phyloP scores from a whole-genome alignment of 1,140 invertebrate species.

The Scaptomyza pallida region DNA sequence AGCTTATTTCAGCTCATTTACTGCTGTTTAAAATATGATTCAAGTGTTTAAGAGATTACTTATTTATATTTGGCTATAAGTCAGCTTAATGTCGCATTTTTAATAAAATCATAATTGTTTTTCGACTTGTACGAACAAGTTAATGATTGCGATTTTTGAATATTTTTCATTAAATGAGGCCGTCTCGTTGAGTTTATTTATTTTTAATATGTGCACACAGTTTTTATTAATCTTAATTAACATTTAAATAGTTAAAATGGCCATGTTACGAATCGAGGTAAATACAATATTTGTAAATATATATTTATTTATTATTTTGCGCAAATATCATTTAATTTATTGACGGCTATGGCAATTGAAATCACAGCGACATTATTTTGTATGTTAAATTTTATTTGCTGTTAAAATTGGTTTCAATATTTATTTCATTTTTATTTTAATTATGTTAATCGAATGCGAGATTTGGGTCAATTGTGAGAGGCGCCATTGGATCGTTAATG shows the following conservation, averaged over 20 bases:
- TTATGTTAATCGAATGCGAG: slow-evolving; percentile 62
- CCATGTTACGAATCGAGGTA: not conserved
- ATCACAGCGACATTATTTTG: not conserved
- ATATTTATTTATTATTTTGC: too few species aligned
- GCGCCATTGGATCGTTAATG: slow-evolving; percentile 27
- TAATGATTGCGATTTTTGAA: not conserved
- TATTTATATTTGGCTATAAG: too few species aligned
- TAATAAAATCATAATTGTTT: not conserved
- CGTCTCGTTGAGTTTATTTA: not conserved
- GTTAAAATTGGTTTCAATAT: slow-evolving; percentile 8
- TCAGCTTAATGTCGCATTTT: too few species aligned
- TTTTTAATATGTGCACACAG: not conserved
- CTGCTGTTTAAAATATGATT: too few species aligned
- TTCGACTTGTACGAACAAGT: not conserved
- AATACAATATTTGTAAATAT: not conserved
- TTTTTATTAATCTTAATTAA: not conserved
- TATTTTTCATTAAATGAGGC: not conserved
- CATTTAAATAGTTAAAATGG: not conserved
- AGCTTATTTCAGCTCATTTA: too few species aligned
- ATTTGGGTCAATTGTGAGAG: slow-evolving; percentile 70
- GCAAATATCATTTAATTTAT: not conserved
- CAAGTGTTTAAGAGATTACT: not conserved
- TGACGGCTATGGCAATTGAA: not conserved
- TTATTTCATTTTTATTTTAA: slow-evolving; percentile 53
- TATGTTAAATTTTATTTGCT: not conserved